Evolutionary conservation across 2,888 invertebrate genomes (phyloP).

Genomic region (Spisula subtruncata): DNA sequence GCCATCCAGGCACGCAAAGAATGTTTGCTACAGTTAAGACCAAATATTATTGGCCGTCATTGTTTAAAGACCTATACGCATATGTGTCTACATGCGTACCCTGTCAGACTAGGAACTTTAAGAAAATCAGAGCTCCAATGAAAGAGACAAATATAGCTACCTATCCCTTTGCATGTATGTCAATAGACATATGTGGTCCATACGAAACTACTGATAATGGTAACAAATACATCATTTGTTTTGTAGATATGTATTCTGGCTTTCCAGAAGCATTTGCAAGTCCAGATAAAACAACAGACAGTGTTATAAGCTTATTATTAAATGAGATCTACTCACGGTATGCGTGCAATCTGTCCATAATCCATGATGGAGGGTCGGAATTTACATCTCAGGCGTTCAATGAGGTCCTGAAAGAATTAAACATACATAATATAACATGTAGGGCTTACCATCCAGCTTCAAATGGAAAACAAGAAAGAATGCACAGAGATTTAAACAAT

Average conservation of each 20-base stretch:
- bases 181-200: conserved; percentile 1
- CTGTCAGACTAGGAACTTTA: conserved; percentile 49
- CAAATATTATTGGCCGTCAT: conserved; percentile 58
- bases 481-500: conserved; percentile 54
- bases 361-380: not conserved
- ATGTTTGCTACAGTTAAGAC: conserved; percentile 29
- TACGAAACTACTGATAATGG: not conserved
- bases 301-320: not conserved
- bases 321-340: not conserved
- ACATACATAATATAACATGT: conserved; percentile 41
- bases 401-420: not conserved
- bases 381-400: not conserved
- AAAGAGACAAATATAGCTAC: conserved; percentile 68
- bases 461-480: conserved; percentile 50
- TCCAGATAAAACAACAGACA: not conserved
- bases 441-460: conserved; percentile 28
- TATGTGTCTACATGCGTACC: conserved; percentile 39
- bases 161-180: conserved; percentile 44
- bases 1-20: conserved; percentile 56
- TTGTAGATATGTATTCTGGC: not conserved
- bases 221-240: conserved; percentile 7
- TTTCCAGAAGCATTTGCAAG: not conserved
- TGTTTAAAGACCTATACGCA: conserved; percentile 45
- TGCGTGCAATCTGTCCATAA: not conserved
- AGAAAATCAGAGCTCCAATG: conserved; percentile 49